Evolutionary conservation across 2,888 invertebrate genomes (phyloP).

Genomic region (Watsonalla cultraria): DNA sequence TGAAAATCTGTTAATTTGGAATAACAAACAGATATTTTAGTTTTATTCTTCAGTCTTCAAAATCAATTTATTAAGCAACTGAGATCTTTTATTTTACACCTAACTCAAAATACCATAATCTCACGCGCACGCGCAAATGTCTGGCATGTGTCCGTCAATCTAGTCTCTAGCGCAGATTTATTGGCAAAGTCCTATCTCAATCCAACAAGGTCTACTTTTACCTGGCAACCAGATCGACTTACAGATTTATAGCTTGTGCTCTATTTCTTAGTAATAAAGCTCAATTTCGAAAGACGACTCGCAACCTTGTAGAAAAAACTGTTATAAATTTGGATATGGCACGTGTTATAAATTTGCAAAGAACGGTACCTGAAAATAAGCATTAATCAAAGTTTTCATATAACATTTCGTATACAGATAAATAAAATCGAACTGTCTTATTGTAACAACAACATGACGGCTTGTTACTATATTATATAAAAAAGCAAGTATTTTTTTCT

Average conservation of each 20-base stretch:
- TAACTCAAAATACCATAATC: slow-evolving; percentile 18
- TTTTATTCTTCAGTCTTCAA: too few relatives aligned
- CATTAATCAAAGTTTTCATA: too few relatives aligned
- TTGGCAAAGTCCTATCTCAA: slow-evolving; percentile 12
- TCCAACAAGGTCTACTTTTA: slow-evolving; percentile 5
- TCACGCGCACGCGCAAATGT: slow-evolving; percentile 13
- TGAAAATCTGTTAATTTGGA: too few relatives aligned
- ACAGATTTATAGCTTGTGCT: neutral
- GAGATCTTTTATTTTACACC: slow-evolving; percentile 14
- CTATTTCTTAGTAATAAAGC: neutral
- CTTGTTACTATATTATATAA: too few relatives aligned
- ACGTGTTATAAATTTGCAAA: neutral
- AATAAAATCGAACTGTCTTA: too few relatives aligned
- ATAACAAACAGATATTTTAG: too few relatives aligned
- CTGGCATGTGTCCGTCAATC: slow-evolving; percentile 42
- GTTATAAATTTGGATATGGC: neutral
- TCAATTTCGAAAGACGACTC: neutral
- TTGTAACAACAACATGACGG: too few relatives aligned
- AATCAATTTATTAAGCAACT: too few relatives aligned
- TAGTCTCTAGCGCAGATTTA: slow-evolving; percentile 20
- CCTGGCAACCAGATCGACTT: neutral
- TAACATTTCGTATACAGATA: too few relatives aligned
- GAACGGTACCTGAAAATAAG: neutral
- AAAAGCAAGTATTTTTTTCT: too few relatives aligned
- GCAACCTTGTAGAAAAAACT: neutral